These are phyloP conservation scores for Empidonax alnorum DNA, from an alignment of 2,113 vertebrate genomes.

Conservation along the genomic window DNA sequence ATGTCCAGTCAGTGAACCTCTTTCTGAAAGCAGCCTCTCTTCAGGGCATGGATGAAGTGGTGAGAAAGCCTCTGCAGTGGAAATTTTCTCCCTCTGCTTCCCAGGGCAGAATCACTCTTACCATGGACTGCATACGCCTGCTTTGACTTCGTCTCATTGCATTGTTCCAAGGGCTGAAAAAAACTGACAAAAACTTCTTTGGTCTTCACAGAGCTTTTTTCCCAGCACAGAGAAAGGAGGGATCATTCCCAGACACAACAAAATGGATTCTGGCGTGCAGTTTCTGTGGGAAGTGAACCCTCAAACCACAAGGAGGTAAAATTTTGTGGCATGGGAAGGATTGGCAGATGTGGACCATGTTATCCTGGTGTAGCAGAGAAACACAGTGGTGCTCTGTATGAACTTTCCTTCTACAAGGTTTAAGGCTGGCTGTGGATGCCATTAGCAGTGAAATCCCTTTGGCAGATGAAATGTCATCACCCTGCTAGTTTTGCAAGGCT, in stretches of 20 bases:
- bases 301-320: not conserved
- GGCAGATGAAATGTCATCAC: not conserved
- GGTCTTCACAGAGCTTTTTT: not conserved
- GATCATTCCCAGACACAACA: not conserved
- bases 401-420: not conserved
- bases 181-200: not conserved
- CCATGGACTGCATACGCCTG: not conserved
- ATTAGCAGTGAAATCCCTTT: not conserved
- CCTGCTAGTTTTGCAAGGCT: not conserved
- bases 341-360: not conserved
- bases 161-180: not conserved
- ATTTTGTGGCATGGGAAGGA: not conserved
- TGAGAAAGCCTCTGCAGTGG: not conserved
- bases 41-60: not conserved
- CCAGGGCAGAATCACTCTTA: not conserved
- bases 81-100: not conserved
- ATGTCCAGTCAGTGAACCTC: not conserved
- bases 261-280: not conserved
- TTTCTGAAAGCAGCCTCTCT: not conserved
- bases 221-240: not conserved
- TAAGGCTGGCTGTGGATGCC: not conserved
- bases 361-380: not conserved
- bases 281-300: not conserved
- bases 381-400: rapidly evolving
- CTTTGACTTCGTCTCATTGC: not conserved